These are phyloP conservation scores for Micropoecilia bifurca DNA, from an alignment of 2,797 vertebrate genomes.

Conservation along the genomic window DNA sequence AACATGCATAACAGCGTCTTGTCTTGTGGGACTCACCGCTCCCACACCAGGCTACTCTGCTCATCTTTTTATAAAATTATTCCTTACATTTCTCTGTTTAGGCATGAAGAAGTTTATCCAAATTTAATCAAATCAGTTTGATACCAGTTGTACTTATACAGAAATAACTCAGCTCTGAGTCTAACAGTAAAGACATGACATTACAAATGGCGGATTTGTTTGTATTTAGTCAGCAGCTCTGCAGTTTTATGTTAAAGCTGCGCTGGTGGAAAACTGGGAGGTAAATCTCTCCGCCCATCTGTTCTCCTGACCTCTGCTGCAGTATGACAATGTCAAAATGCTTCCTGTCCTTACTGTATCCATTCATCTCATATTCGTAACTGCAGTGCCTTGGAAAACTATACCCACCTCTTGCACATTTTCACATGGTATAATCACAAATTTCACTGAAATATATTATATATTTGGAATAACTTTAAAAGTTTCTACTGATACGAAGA, in stretches of 20 bases:
- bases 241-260: neutral
- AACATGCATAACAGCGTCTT: slow-evolving; percentile 23
- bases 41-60: neutral
- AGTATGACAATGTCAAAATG: neutral
- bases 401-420: neutral
- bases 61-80: neutral
- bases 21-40: neutral
- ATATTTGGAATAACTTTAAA: neutral
- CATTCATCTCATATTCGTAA: neutral
- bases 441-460: neutral
- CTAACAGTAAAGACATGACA: neutral
- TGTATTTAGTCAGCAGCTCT: neutral
- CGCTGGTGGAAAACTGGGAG: neutral
- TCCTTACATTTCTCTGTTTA: neutral
- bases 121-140: neutral
- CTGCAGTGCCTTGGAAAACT: neutral
- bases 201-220: neutral
- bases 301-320: slow-evolving; percentile 6
- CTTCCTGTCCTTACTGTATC: neutral
- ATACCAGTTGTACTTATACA: neutral
- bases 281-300: slow-evolving; percentile 20
- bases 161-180: neutral
- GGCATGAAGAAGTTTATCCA: neutral
- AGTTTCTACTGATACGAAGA: too few species aligned
- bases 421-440: neutral